These are phyloP conservation scores for Ailurus styani DNA, from an alignment of 2,113 vertebrate species.

Conservation along the genomic window DNA sequence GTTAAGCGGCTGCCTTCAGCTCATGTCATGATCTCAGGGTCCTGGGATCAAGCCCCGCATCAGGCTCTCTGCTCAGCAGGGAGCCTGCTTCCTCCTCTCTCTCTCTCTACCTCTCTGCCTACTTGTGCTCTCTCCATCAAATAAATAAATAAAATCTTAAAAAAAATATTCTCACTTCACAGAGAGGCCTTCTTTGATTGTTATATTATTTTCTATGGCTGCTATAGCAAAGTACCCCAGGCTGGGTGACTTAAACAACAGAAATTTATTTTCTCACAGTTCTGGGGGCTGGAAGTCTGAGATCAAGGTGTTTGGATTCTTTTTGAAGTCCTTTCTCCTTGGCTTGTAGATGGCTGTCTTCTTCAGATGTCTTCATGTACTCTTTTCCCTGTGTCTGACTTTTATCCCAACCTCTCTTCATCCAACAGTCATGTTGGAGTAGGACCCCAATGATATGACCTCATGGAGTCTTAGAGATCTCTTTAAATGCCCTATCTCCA, in stretches of 20 bases:
- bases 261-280: not conserved
- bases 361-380: not conserved
- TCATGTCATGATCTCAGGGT: too few relatives aligned
- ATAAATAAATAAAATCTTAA: too few relatives aligned
- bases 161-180: not conserved
- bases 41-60: too few relatives aligned
- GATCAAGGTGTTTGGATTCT: not conserved
- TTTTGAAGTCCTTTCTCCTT: not conserved
- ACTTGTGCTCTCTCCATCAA: too few relatives aligned
- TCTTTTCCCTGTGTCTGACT: not conserved
- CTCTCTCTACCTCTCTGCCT: too few relatives aligned
- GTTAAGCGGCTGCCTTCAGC: too few relatives aligned
- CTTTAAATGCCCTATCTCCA: not conserved
- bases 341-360: not conserved
- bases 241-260: not conserved
- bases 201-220: not conserved
- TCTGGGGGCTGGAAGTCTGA: not conserved
- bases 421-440: not conserved
- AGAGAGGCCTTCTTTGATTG: not conserved
- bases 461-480: not conserved
- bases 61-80: too few relatives aligned
- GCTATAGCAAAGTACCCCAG: not conserved
- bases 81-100: too few relatives aligned
- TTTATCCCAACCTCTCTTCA: not conserved
- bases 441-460: not conserved